Conservation (phyloP, 2,113 vertebrate species). For the Lamprotornis superbus region DNA sequence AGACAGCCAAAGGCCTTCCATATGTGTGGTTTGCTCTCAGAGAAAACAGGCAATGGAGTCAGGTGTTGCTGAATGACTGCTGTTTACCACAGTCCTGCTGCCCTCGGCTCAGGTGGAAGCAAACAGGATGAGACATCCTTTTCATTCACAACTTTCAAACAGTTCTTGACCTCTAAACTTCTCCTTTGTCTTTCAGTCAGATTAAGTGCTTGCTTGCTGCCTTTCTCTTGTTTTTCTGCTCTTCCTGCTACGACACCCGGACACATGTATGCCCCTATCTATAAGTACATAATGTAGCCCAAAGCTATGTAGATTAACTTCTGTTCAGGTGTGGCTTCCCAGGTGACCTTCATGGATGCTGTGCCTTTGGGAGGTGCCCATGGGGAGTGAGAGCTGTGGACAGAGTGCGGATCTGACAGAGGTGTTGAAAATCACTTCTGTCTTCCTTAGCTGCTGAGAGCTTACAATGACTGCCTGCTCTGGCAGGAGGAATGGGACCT, state of each 20-base stretch:
- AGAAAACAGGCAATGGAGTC: not conserved
- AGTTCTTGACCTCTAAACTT: not conserved
- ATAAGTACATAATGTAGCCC: not conserved
- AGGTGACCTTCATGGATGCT: fast-evolving
- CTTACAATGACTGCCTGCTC: not conserved
- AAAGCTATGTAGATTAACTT: not conserved
- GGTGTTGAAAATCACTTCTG: not conserved
- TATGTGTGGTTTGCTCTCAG: not conserved
- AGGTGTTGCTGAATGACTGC: not conserved
- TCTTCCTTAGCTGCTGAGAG: not conserved
- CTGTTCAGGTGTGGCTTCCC: not conserved
- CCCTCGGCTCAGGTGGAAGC: not conserved
- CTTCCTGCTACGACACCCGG: not conserved
- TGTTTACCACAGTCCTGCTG: not conserved
- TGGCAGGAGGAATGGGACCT: not conserved
- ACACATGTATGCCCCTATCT: not conserved
- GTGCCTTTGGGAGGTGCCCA: not conserved
- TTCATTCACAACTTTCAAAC: not conserved
- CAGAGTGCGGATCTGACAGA: not conserved
- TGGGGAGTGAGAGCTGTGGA: fast-evolving
- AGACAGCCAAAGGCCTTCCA: not conserved
- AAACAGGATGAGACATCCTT: not conserved
- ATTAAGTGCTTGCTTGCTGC: not conserved
- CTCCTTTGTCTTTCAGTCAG: not conserved
- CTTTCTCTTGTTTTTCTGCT: not conserved